Percentiles rank a stretch among this genome's conserved stretches.
Evolutionary conservation across 1,140 invertebrate genomes (phyloP).

Genomic region (Forficula auricularia): DNA sequence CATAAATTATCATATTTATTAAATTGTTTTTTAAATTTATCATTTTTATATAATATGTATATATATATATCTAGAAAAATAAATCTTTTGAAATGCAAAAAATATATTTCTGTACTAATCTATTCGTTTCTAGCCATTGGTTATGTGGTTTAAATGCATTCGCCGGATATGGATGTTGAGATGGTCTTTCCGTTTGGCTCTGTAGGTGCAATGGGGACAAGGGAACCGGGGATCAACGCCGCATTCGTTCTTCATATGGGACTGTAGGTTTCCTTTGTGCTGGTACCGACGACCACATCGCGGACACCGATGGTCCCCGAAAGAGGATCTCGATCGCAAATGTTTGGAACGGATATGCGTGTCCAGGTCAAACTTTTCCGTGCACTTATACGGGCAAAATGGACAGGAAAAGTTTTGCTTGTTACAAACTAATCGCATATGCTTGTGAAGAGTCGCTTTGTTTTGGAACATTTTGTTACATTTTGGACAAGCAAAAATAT

Average conservation of each 20-base stretch:
- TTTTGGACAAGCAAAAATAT: no score
- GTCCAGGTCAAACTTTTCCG: constrained; percentile 69
- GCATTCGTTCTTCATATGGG: constrained; percentile 31
- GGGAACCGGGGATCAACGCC: constrained; percentile 29
- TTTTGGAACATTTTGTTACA: constrained; percentile 20
- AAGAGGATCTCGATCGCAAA: constrained; percentile 24
- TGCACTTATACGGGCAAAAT: constrained; percentile 61
- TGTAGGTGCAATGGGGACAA: constrained; percentile 28
- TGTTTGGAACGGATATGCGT: constrained; percentile 39
- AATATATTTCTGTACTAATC: no score
- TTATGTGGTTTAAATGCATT: constrained; percentile 50
- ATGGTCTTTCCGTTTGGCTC: constrained; percentile 47
- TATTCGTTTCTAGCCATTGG: no score
- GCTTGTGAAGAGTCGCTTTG: constrained; percentile 23
- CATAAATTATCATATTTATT: no score
- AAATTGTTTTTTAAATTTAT: no score
- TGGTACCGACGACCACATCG: constrained; percentile 40
- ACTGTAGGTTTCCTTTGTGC: constrained; percentile 31
- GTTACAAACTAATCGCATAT: background rate
- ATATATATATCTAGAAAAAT: no score
- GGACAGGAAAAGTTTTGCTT: constrained; percentile 66
- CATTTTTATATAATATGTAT: no score
- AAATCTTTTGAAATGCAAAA: no score
- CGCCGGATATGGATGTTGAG: constrained; percentile 70
- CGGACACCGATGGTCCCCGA: constrained; percentile 26